These are phyloP conservation scores for Electrona antarctica DNA, from an alignment of 2,113 vertebrate species.

Conservation along the genomic window DNA sequence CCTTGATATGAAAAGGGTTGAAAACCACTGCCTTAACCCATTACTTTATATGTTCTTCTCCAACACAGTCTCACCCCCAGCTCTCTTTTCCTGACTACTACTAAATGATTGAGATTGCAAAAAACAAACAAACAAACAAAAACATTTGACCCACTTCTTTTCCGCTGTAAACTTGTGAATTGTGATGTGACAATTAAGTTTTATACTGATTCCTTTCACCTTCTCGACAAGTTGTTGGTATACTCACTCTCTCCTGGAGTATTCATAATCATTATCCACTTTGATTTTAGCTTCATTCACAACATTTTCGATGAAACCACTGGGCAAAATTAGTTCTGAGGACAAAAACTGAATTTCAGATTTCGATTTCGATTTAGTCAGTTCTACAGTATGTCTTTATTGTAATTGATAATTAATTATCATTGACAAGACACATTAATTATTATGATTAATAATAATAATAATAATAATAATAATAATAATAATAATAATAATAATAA, in stretches of 20 bases:
- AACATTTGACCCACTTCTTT: no score
- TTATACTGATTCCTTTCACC: not conserved
- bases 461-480: not conserved
- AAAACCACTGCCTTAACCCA: no score
- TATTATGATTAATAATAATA: not conserved
- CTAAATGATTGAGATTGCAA: no score
- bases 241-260: conserved; percentile 65
- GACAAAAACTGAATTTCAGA: not conserved
- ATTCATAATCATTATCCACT: conserved; percentile 83
- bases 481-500: not conserved
- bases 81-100: no score
- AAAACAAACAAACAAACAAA: no score
- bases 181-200: not conserved
- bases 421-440: no score
- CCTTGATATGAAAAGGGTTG: no score
- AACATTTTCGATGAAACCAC: conserved; percentile 61
- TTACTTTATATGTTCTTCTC: no score
- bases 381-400: no score
- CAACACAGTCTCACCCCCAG: no score
- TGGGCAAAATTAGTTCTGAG: conserved; percentile 53
- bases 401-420: no score
- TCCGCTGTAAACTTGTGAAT: not conserved
- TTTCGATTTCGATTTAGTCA: no score
- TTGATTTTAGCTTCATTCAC: conserved; percentile 71
- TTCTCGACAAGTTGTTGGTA: not conserved